Conservation (phyloP, 64 coral and sea anemone species). For the Montipora sp. region DNA sequence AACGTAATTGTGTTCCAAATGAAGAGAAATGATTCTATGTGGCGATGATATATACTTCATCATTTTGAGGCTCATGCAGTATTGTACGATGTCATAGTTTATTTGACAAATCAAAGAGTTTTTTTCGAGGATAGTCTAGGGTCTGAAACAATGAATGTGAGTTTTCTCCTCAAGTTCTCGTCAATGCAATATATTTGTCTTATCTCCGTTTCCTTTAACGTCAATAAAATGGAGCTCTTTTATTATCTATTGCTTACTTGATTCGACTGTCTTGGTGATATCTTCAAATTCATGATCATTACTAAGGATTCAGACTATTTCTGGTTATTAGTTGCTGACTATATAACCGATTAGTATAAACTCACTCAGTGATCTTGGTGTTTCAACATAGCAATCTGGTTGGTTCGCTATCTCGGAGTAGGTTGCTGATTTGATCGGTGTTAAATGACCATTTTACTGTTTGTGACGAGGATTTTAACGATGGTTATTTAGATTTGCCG, state of each 20-base stretch:
- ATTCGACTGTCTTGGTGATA: background rate
- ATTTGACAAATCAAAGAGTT: background rate
- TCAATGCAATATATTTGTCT: background rate
- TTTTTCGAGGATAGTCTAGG: background rate
- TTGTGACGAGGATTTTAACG: too few species aligned
- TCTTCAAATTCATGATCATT: too few species aligned
- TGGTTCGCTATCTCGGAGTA: too few species aligned
- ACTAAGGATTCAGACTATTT: too few species aligned
- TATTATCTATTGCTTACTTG: background rate
- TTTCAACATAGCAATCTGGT: too few species aligned
- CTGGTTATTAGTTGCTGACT: too few species aligned
- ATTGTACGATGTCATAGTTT: background rate
- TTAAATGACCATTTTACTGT: too few species aligned
- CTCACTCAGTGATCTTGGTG: too few species aligned
- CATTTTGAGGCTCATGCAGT: background rate
- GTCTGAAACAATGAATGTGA: background rate
- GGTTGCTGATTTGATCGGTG: too few species aligned
- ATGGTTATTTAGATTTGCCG: too few species aligned
- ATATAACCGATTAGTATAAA: too few species aligned
- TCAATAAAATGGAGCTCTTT: constrained; percentile 33
- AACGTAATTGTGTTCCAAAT: background rate
- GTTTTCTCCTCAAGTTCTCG: background rate
- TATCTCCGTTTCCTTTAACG: background rate
- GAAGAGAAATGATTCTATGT: background rate
- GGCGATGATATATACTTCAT: background rate